Evolutionary conservation across 2,797 vertebrate genomes (phyloP), one percentile per base, ranked within the genome.

Genomic region (Tangara arthus): DNA sequence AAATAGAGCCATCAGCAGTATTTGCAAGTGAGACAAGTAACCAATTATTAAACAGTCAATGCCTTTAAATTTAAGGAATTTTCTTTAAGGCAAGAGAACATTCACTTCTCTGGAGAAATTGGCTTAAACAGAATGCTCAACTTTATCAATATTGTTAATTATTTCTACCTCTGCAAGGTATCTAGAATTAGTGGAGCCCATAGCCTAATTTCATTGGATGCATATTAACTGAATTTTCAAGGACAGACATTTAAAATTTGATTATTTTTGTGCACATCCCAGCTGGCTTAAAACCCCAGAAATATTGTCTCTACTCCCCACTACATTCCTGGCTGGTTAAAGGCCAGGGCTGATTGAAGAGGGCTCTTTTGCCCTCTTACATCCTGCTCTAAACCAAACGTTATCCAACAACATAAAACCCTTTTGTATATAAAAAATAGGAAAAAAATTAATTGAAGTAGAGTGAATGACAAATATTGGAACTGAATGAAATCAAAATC

Each of bases 11-110:
- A 70, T 42, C 35, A 65, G 57, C 57, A 89, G 41, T 52, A 69
- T 73, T 87, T 94, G 53, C 32, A 64, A 92, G 47, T 41, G 32
- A 91, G 41, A 85, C 16, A 84, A 86, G 26, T 66, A 89, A 83
- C 28, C 84, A 89, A 46, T 65, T 7, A 83, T 93, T 88, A 91
- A 94, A 82, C n/a, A 95, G 52, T 68, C 75, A 91, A 61, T 49
- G 55, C 14, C 34, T 81, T 83, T 76, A 87, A 81, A 82, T 9
- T 68, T 39, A 35, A 84, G 46, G 10, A 32, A 73, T 92, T 82
- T 87, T n/a, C 24, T 85, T 87, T 35, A 77, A 66, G 14, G 71
- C 8, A 16, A 73, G 23, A 73, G 49, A 86, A 55, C 4, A 22
- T 91, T 84, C 34, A 39, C n/a, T 82, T 75, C 24, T 82, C 64